A percentile compares a stretch with the other conserved stretches of the same genome.
Conservation (phyloP, 2,888 invertebrate genomes). For the Ophion costatus region DNA sequence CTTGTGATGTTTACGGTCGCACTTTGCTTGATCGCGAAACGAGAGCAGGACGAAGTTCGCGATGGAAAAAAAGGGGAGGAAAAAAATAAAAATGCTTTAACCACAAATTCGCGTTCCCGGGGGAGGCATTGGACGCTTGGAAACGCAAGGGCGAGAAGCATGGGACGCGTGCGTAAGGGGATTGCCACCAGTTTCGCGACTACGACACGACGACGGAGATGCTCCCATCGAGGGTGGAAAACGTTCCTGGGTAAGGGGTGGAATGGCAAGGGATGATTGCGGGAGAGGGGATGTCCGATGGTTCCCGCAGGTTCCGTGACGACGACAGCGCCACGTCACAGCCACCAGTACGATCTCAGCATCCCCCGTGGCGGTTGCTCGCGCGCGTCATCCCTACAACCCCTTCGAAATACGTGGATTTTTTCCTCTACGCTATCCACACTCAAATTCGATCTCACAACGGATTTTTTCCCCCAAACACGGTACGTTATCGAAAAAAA, state of each 20-base stretch:
- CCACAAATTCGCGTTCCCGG: constrained; percentile 64
- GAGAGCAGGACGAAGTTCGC: constrained; percentile 2
- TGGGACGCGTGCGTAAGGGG: constrained; percentile 56
- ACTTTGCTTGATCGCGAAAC: not conserved
- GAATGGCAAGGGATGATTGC: constrained; percentile 63
- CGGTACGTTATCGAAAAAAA: too few relatives aligned
- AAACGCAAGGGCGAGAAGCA: constrained; percentile 49
- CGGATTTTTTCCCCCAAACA: too few relatives aligned
- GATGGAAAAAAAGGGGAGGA: constrained; percentile 18
- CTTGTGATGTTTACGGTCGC: not conserved
- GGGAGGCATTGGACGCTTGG: constrained; percentile 43
- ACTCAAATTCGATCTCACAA: too few relatives aligned
- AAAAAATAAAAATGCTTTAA: constrained; percentile 43
- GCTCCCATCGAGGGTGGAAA: constrained; percentile 42
- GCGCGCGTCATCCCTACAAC: constrained; percentile 70
- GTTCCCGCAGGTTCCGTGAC: constrained; percentile 75
- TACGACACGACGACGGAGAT: constrained; percentile 62
- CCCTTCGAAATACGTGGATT: too few relatives aligned
- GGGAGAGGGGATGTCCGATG: constrained; percentile 62
- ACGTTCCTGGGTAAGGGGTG: constrained; percentile 46
- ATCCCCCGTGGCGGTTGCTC: constrained; percentile 80
- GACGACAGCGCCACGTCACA: constrained; percentile 80
- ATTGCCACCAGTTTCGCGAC: constrained; percentile 55
- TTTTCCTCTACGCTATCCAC: too few relatives aligned
- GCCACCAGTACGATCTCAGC: constrained; percentile 82